Evolutionary conservation across 2,113 vertebrate species (phyloP).

Genomic region (Proterorhinus semilunaris): DNA sequence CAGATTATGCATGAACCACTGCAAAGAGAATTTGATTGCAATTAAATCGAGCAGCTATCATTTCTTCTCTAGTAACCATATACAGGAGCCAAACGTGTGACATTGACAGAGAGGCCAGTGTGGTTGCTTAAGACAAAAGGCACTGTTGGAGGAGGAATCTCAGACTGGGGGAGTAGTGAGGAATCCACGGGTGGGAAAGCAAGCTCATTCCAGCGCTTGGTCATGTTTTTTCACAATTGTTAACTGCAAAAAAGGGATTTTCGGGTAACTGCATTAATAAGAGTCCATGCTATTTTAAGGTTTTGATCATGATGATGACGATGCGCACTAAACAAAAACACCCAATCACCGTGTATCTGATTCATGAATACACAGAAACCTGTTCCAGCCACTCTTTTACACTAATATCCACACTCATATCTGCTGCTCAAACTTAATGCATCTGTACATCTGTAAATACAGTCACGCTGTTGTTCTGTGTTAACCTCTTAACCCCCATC

Average conservation of each 20-base stretch:
- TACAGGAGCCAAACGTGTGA: neutral
- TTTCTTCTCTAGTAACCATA: constrained; percentile 25
- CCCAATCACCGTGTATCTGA: too few relatives aligned
- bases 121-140: constrained; percentile 52
- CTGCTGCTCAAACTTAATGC: too few relatives aligned
- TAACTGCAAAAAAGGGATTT: constrained; percentile 35
- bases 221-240: constrained; percentile 50
- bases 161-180: constrained; percentile 49
- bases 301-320: neutral
- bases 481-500: too few relatives aligned
- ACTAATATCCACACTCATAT: too few relatives aligned
- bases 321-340: too few relatives aligned
- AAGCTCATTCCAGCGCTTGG: constrained; percentile 38
- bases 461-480: too few relatives aligned
- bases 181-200: constrained; percentile 65
- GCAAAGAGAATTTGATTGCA: too few relatives aligned
- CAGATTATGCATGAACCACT: too few relatives aligned
- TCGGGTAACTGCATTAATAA: constrained; percentile 9
- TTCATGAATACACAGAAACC: too few relatives aligned
- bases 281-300: neutral
- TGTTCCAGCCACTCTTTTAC: too few relatives aligned
- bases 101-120: constrained; percentile 25
- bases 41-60: neutral
- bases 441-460: too few relatives aligned
- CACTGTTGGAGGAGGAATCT: constrained; percentile 44